These are phyloP conservation scores for Pygoscelis adeliae DNA, from an alignment of 2,113 vertebrate genomes.

Conservation along the genomic window DNA sequence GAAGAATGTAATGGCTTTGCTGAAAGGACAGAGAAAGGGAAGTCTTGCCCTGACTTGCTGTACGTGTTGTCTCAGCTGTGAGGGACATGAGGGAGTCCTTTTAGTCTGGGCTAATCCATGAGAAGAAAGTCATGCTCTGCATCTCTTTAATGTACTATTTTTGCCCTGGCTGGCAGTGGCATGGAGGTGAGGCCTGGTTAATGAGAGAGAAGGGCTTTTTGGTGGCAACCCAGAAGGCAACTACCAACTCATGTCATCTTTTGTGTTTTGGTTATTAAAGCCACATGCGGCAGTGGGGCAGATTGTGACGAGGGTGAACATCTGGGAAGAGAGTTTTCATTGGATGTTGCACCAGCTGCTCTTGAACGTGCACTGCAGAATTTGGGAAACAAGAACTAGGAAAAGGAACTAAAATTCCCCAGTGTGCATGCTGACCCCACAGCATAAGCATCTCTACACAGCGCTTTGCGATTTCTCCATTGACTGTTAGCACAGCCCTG, in stretches of 20 bases:
- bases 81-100: not conserved
- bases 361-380: not conserved
- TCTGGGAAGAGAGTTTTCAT: not conserved
- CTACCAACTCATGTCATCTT: rapidly evolving
- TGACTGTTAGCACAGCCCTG: not conserved
- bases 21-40: not conserved
- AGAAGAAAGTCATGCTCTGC: not conserved
- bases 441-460: not conserved
- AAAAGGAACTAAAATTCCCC: not conserved
- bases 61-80: not conserved
- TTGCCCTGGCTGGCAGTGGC: not conserved
- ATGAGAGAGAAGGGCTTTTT: not conserved
- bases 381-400: not conserved
- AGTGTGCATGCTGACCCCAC: not conserved
- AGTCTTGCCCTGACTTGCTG: not conserved
- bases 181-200: not conserved
- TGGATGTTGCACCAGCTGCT: not conserved
- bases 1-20: not conserved
- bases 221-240: not conserved
- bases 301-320: not conserved
- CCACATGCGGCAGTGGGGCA: too few species aligned
- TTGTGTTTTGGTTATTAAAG: not conserved
- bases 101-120: not conserved
- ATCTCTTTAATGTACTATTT: not conserved
- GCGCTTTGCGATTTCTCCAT: not conserved